Conservation (phyloP, 2,113 vertebrate species). For the Dicentrarchus labrax region DNA sequence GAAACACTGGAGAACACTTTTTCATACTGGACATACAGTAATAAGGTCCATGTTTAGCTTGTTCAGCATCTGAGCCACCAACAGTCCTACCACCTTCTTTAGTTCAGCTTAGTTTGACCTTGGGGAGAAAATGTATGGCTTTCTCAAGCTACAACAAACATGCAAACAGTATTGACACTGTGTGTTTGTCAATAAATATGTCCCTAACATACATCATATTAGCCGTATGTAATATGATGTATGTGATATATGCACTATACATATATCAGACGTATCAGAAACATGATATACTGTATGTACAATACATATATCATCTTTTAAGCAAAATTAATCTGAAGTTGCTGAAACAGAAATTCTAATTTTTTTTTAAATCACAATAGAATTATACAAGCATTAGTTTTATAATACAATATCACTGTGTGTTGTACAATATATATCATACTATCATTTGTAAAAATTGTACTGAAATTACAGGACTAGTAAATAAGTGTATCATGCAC, state of each 20-base stretch:
- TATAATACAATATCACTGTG: conserved; percentile 1
- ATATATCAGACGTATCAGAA: conserved; percentile 5
- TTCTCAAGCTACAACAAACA: neutral
- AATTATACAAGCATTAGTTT: neutral
- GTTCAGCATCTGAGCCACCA: conserved; percentile 36
- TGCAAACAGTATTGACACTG: conserved; percentile 32
- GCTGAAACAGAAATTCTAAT: no score
- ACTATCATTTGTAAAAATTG: neutral
- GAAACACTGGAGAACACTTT: neutral
- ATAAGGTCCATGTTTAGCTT: conserved; percentile 5
- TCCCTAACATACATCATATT: conserved; percentile 36
- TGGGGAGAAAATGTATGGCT: conserved; percentile 57
- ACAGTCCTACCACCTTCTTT: conserved; percentile 24
- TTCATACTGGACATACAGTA: neutral
- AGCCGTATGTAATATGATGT: conserved; percentile 29
- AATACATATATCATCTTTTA: conserved; percentile 8
- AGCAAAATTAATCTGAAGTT: no score
- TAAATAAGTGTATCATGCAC: conserved; percentile 65
- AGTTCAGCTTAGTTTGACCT: conserved; percentile 30
- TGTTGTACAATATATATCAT: neutral
- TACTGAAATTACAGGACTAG: neutral
- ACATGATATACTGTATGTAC: conserved; percentile 10
- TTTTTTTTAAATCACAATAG: no score
- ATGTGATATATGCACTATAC: conserved; percentile 11
- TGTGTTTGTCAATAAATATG: conserved; percentile 18